Conservation (phyloP, 2,888 invertebrate species). For the Xanthorhoe spadicearia region DNA sequence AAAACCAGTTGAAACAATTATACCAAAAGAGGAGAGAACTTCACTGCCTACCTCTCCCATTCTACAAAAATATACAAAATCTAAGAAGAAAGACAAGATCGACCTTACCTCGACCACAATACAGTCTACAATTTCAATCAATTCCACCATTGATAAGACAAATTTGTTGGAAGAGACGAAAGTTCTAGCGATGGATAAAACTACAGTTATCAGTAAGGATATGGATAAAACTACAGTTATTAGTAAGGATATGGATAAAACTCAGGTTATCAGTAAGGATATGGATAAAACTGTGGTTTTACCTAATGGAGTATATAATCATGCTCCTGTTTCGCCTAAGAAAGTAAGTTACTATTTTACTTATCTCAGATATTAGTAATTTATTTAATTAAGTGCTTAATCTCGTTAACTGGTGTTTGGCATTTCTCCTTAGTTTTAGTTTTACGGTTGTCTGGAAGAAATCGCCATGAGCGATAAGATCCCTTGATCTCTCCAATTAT, state of each 20-base stretch:
- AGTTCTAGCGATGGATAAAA: slow-evolving; percentile 42
- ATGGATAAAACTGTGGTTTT: slow-evolving; percentile 42
- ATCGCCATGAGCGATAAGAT: too few species aligned
- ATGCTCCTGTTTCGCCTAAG: slow-evolving; percentile 58
- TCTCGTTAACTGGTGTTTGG: too few species aligned
- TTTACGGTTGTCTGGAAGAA: too few species aligned
- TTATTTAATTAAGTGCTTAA: too few species aligned
- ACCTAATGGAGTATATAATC: slow-evolving; percentile 62
- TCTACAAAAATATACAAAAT: slow-evolving; percentile 46
- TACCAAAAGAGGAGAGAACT: slow-evolving; percentile 58
- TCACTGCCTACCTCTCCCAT: slow-evolving; percentile 61
- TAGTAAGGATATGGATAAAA: slow-evolving; percentile 19
- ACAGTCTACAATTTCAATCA: slow-evolving; percentile 9
- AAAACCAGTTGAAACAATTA: slow-evolving; percentile 45
- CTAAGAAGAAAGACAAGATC: slow-evolving; percentile 36
- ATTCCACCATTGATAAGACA: slow-evolving; percentile 8
- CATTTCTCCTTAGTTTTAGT: too few species aligned
- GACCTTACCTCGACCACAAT: slow-evolving; percentile 7
- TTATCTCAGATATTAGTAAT: too few species aligned
- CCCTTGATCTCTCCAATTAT: too few species aligned
- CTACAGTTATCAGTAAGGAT: too few species aligned
- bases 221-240: slow-evolving; percentile 15
- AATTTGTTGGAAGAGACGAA: slow-evolving; percentile 56
- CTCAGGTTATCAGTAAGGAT: slow-evolving; percentile 7
- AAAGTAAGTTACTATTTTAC: too few species aligned